Base-by-base conservation (phyloP, 2,888 invertebrate species). In the Chloroclysta siterata region DNA sequence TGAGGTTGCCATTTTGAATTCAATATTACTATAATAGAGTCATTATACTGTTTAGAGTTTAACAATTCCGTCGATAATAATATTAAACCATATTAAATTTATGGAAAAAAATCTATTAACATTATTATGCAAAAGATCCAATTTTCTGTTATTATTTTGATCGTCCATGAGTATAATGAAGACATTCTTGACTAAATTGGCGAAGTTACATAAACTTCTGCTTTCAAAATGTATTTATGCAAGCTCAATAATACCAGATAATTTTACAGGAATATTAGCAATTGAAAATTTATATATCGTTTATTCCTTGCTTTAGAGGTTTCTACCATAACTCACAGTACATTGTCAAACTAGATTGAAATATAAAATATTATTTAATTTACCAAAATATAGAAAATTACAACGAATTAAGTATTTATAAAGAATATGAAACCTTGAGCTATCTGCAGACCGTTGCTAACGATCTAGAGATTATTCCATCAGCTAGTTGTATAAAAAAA, bases 51-150 rank as follows among this genome's bases (percentile, higher is more conserved):
- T 48, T 47, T 36, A 52, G 46, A 39, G 39, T 44, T 44, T 48
- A 2, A 36, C 48, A 59, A 60, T 57, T 57, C 28, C 28, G 48
- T 52, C 39, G 62, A 48, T 64, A 55, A 48, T 64, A 55, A 50
- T 36, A 63, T 63, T 63, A 65, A 42, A 29, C 52, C 42, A 60
- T 63, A 66, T 68, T 70, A 65, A 63, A 70, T 72, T 68, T 65
- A 80, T 78, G 79, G 71, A 74, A 72, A 80, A n/a, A 83, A 83
- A 80, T 79, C 11, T 79, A 85, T 87, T 83, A 83, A 78, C 75
- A 83, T 87, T 87, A 88, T 88, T 88, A 88, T 88, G 85, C 84
- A 83, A 87, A 85, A 82, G 75, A 83, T 82, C 81, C 88, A 86
- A 88, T 90, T 89, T 88, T 80, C 77, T 84, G 79, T 84, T 85